These are phyloP conservation scores for Thunnus albacares DNA, from an alignment of 2,797 vertebrate species.

Conservation along the genomic window DNA sequence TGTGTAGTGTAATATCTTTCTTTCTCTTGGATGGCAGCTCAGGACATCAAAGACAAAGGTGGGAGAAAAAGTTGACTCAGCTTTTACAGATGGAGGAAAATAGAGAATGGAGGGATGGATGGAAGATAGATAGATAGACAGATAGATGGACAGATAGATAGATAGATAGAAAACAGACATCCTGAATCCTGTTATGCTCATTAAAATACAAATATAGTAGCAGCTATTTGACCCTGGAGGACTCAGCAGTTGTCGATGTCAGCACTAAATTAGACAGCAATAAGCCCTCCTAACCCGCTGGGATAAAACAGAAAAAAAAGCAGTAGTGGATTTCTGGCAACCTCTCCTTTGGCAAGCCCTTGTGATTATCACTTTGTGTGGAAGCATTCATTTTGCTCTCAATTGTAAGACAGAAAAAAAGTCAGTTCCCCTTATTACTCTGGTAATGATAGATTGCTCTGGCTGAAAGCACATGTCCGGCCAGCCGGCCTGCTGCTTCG, in stretches of 20 bases:
- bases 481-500: constrained; percentile 61
- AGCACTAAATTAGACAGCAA: constrained; percentile 72
- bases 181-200: constrained; percentile 16
- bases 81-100: constrained; percentile 1
- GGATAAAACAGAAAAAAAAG: constrained; percentile 66
- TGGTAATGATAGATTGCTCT: constrained; percentile 83
- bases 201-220: constrained; percentile 53
- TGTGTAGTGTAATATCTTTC: constrained; percentile 39
- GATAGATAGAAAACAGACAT: background rate
- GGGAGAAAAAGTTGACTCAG: background rate
- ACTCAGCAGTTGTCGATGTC: constrained; percentile 47
- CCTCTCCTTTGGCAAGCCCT: constrained; percentile 70
- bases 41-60: constrained; percentile 12
- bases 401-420: constrained; percentile 79
- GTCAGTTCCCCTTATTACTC: constrained; percentile 78
- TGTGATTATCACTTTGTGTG: constrained; percentile 82
- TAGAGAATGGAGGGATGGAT: constrained; percentile 13
- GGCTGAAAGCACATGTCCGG: constrained; percentile 70
- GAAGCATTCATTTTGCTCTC: constrained; percentile 85
- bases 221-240: constrained; percentile 47
- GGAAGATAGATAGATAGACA: constrained; percentile 17
- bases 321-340: constrained; percentile 65
- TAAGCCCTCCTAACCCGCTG: constrained; percentile 60
- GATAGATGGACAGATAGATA: background rate
- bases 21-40: constrained; percentile 32